A percentile compares a stretch with the other conserved stretches of the same genome.
Evolutionary conservation across 1,140 invertebrate genomes (phyloP).

Genomic region (Panulirus ornatus): DNA sequence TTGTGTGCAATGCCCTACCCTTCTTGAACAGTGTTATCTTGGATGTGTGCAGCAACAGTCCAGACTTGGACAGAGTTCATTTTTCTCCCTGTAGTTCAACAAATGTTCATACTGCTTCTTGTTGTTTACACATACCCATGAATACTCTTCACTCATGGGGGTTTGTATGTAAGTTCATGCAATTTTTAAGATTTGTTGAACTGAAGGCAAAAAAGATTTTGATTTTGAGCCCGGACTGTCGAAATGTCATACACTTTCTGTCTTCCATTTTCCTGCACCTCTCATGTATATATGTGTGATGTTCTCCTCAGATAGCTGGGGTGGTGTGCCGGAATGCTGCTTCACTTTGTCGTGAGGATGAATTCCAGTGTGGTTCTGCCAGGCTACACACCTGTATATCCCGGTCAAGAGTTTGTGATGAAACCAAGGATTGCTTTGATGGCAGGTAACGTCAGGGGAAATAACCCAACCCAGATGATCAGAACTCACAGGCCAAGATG

Average conservation of each 20-base stretch:
- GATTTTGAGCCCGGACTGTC: too few species aligned
- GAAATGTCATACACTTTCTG: not conserved
- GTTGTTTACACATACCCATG: too few species aligned
- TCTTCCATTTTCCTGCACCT: not conserved
- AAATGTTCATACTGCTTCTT: too few species aligned
- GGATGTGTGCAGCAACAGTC: too few species aligned
- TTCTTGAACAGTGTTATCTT: too few species aligned
- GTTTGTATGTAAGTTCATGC: too few species aligned
- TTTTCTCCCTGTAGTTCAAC: too few species aligned
- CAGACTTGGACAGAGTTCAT: too few species aligned
- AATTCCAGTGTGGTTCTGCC: constrained; percentile 57
- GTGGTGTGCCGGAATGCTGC: constrained; percentile 41
- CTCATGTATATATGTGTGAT: not conserved
- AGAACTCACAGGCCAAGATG: not conserved
- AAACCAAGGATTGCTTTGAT: constrained; percentile 84
- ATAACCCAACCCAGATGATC: not conserved
- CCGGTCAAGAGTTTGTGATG: constrained; percentile 84
- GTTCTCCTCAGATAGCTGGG: constrained; percentile 64
- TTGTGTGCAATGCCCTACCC: too few species aligned
- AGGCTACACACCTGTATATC: constrained; percentile 80
- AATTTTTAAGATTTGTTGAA: too few species aligned
- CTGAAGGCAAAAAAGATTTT: too few species aligned
- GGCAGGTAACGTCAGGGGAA: constrained; percentile 74
- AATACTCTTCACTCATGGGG: too few species aligned
- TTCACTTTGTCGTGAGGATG: not conserved